These are phyloP conservation scores for Coremacera marginata DNA, from an alignment of 2,888 invertebrate species.

Conservation along the genomic window DNA sequence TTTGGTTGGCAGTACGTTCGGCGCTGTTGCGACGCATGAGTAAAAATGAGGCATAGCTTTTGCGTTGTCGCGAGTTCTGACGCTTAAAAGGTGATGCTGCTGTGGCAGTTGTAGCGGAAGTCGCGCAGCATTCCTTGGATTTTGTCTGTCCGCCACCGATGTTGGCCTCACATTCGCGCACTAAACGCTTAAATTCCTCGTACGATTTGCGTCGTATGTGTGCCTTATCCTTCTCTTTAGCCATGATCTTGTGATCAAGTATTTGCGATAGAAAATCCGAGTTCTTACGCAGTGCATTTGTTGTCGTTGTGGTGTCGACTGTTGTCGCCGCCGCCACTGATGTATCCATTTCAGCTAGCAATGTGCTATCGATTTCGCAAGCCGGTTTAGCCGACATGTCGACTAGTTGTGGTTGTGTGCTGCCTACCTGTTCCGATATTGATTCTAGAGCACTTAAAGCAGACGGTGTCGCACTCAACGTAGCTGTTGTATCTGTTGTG, in stretches of 20 bases:
- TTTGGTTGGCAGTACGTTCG: slow-evolving; percentile 39
- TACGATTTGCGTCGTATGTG: slow-evolving; percentile 69
- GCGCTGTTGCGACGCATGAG: slow-evolving; percentile 55
- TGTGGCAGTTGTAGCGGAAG: slow-evolving; percentile 36
- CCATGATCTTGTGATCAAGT: slow-evolving; percentile 64
- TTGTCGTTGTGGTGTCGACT: slow-evolving; percentile 55
- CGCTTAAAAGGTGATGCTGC: slow-evolving; percentile 58
- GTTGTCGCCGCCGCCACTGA: slow-evolving; percentile 11
- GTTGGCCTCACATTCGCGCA: slow-evolving; percentile 63
- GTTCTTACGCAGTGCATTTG: slow-evolving; percentile 66
- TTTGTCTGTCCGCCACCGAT: slow-evolving; percentile 37
- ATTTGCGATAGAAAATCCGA: slow-evolving; percentile 67
- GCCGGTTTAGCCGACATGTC: slow-evolving; percentile 52
- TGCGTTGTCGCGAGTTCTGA: slow-evolving; percentile 66
- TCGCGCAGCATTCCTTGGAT: not conserved
- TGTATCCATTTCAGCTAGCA: slow-evolving; percentile 59
- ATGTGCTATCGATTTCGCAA: slow-evolving; percentile 55
- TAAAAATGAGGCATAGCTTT: slow-evolving; percentile 62
- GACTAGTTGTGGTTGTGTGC: slow-evolving; percentile 29
- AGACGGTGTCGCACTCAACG: slow-evolving; percentile 34
- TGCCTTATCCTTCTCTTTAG: slow-evolving; percentile 61
- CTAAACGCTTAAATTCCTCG: slow-evolving; percentile 69
- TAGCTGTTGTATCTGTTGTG: not conserved
- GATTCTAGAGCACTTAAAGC: slow-evolving; percentile 58
- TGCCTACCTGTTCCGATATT: slow-evolving; percentile 62